Evolutionary conservation across 2,888 invertebrate species (phyloP), one percentile per base, ranked within the genome.

Genomic region (Phymatocera aterrima): DNA sequence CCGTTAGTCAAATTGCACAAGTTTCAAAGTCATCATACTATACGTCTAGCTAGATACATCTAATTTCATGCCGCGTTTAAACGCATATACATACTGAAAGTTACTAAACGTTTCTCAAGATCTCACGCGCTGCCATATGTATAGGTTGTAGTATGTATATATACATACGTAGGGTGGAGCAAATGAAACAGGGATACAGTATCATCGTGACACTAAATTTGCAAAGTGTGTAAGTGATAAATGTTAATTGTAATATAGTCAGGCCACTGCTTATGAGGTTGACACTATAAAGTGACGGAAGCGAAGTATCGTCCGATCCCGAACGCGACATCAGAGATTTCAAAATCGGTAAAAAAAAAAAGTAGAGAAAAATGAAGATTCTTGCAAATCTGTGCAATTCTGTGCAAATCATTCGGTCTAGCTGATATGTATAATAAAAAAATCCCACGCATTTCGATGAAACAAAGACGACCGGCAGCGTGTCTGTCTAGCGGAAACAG

Each of bases 1-100:
- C 61, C 61, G 61, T 64, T 64, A 64, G 5, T 64, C 18, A 64
- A 64, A 64, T 64, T 64, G 37, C 61, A 64, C 61, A 64, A 34
- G 37, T 37, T 34, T 51, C 18, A 34, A 12, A 64, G 61, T 64
- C 61, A 64, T 57, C 24, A 64, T n/a, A 60, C 5, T 57, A 57
- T 37, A 57, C 57, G 10, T 57, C 24, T 15, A n/a, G 61, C 37
- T 6, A 4, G 4, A 51, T 37, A 64, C 34, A 64, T 10, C 61
- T 18, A 18, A 37, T 64, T 64, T 37, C 10, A 18, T 18, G 18
- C 4, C 18, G 37, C 34, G 18, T 64, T 37, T 10, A 18, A 34
- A 18, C n/a, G 34, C n/a, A n/a, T n/a, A n/a, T n/a, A n/a, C n/a
- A n/a, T n/a, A n/a, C n/a, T n/a, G n/a, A n/a, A n/a, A n/a, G n/a